Conservation (phyloP, 2,113 vertebrate species). For the Silurus glanis region DNA sequence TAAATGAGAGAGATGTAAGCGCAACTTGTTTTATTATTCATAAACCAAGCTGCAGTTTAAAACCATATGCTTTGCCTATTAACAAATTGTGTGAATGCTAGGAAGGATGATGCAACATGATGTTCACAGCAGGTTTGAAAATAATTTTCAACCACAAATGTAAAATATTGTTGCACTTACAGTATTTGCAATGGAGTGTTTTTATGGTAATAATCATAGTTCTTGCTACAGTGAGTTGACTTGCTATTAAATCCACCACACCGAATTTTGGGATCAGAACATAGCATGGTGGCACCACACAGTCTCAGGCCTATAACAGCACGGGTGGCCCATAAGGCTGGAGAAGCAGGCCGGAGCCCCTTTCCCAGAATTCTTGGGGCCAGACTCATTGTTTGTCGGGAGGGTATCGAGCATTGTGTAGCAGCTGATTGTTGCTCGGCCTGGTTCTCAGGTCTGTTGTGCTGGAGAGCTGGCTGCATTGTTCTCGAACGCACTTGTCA, state of each 20-base stretch:
- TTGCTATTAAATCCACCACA: not conserved
- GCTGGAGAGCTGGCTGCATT: constrained; percentile 74
- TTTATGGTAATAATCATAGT: not conserved
- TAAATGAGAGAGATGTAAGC: not conserved
- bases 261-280: not conserved
- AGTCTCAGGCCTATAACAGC: constrained; percentile 67
- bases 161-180: not conserved
- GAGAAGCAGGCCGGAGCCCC: constrained; percentile 70
- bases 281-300: constrained; percentile 59
- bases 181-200: not conserved
- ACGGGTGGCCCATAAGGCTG: constrained; percentile 39
- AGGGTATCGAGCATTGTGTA: constrained; percentile 78
- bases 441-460: constrained; percentile 66
- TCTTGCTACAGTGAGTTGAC: not conserved
- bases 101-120: not conserved
- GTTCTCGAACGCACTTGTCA: constrained; percentile 70
- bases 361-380: constrained; percentile 85
- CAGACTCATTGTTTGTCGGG: constrained; percentile 73
- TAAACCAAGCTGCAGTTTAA: not conserved
- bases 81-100: not conserved
- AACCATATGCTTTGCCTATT: not conserved
- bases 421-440: constrained; percentile 68
- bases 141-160: not conserved
- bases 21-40: not conserved
- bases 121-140: not conserved